These are phyloP conservation scores for Clytia hemisphaerica DNA, from an alignment of 30 jellyfish, hydroid and myxozoan species.

Conservation along the genomic window DNA sequence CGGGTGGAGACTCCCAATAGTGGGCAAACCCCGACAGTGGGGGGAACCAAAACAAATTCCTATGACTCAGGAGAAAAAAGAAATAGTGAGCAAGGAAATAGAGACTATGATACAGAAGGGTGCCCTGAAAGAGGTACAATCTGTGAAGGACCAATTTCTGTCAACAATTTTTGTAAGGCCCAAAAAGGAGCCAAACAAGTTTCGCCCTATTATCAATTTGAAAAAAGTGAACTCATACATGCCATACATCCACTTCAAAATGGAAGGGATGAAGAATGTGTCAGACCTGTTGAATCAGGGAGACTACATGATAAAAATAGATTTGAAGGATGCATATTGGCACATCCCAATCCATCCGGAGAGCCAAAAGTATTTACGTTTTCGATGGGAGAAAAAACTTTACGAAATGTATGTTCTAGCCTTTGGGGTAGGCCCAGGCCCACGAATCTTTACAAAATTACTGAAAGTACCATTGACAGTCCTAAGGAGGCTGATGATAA, in stretches of 20 bases:
- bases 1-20: no score
- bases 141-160: not conserved
- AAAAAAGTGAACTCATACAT: not conserved
- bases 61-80: no score
- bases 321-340: no score
- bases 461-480: not conserved
- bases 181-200: constrained; percentile 6
- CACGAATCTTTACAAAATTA: constrained; percentile 2
- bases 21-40: no score
- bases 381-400: not conserved
- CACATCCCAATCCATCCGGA: not conserved
- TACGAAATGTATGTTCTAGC: not conserved
- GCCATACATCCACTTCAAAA: no score
- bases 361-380: not conserved
- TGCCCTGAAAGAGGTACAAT: not conserved
- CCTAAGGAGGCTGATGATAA: not conserved
- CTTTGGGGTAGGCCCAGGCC: constrained; percentile 6
- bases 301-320: no score
- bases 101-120: constrained; percentile 7
- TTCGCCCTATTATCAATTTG: not conserved
- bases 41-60: no score
- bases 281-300: no score
- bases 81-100: no score
- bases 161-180: not conserved
- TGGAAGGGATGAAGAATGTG: no score